A percentile compares a stretch with the other conserved stretches of the same genome.
Evolutionary conservation across 2,113 vertebrate species (phyloP).

Genomic region (Malurus elegans): DNA sequence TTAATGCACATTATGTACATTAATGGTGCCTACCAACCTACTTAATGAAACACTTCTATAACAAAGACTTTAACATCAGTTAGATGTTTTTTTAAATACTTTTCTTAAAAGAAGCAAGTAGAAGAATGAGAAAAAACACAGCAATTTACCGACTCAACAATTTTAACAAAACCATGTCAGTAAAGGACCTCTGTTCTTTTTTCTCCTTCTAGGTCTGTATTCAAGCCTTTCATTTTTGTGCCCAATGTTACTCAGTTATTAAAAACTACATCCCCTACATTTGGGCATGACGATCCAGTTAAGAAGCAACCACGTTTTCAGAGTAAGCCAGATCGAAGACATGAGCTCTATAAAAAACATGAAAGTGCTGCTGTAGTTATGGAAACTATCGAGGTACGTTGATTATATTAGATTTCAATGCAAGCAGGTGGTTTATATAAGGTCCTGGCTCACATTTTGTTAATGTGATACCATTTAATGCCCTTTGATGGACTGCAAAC

Average conservation of each 20-base stretch:
- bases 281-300: slow-evolving; percentile 84
- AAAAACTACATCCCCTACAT: slow-evolving; percentile 85
- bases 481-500: background rate
- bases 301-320: slow-evolving; percentile 87
- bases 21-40: background rate
- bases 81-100: background rate
- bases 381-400: slow-evolving; percentile 75
- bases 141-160: background rate
- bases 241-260: slow-evolving; percentile 73
- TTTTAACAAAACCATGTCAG: background rate
- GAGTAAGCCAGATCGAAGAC: slow-evolving; percentile 89
- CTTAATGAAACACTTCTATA: background rate
- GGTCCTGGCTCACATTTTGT: background rate
- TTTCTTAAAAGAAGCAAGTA: background rate
- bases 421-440: slow-evolving; percentile 44
- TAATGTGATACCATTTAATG: background rate
- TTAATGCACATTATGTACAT: background rate
- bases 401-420: slow-evolving; percentile 12
- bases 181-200: background rate
- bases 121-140: background rate
- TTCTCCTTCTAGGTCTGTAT: slow-evolving; percentile 84
- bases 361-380: slow-evolving; percentile 79
- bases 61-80: background rate
- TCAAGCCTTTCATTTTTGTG: slow-evolving; percentile 96
- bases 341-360: slow-evolving; percentile 87